Evolutionary conservation across 2,113 vertebrate species (phyloP), one percentile per base, ranked within the genome.

Genomic region (Heteronetta atricapilla): DNA sequence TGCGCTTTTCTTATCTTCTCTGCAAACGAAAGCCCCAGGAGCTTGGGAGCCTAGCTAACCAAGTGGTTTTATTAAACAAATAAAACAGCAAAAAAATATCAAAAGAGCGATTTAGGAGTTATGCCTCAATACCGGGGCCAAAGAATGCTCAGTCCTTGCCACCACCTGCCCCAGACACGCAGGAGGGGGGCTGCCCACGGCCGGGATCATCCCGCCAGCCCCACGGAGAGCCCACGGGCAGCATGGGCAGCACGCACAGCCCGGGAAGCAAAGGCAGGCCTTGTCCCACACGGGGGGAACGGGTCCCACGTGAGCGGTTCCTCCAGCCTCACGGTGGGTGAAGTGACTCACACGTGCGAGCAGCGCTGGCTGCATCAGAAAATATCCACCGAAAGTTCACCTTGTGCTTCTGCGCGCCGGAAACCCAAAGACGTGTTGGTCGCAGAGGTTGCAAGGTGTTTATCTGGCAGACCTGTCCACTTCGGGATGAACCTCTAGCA

Each of bases 361-460:
- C 82, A 86, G 79, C 89, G 82, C 94, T 15, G 1, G 40, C 6
- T 1, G 25, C 31, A 80, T 87, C 93, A 96, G 94, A 96, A 95
- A 96, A 96, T 97, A 96, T 62, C 90, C 90, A 92, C 93, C 1
- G 81, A 96, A 97, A 96, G 95, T 96, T 96, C 94, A 95, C 77
- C 73, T 60, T 96, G 95, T 95, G 70, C 92, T 92, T 6, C 4
- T 84, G 77, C 5, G 34, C 40, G 67, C 90, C 88, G 86, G 94
- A 96, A 96, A 90, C 93, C 62, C 92, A 58, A 48, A 67, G 36
- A 12, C 66, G 78, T 48, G 78, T 86, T 20, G 1, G 68, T 60
- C 48, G 84, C 62, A 96, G 66, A 90, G 63, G 78, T 79, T 5
- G 14, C 3, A 12, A 91, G 83, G 90, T 95, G 86, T 95, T 95